These are phyloP conservation scores for Drosophila setifemur DNA, from an alignment of 1,140 invertebrate species.

Conservation along the genomic window DNA sequence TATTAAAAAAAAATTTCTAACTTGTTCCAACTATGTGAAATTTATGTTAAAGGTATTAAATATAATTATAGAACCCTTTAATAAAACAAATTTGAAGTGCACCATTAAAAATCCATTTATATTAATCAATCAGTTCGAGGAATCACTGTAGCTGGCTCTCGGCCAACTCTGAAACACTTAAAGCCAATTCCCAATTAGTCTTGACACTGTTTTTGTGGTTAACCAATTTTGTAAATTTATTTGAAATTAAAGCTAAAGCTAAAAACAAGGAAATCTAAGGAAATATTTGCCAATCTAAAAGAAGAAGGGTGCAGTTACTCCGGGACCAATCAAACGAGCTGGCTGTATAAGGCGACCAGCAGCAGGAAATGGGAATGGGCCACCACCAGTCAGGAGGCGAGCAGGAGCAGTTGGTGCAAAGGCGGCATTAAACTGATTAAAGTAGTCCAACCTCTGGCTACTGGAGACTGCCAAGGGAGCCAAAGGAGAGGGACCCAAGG, in stretches of 20 bases:
- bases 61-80: too few relatives aligned
- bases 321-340: constrained; percentile 28
- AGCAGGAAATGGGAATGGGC: constrained; percentile 4
- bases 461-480: constrained; percentile 50
- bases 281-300: constrained; percentile 2
- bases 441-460: constrained; percentile 64
- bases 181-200: neutral
- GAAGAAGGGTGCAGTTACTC: constrained; percentile 23
- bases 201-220: constrained; percentile 26
- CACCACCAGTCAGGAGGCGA: constrained; percentile 30
- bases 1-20: neutral
- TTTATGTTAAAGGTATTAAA: too few relatives aligned
- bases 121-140: neutral
- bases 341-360: constrained; percentile 32
- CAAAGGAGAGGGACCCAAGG: constrained; percentile 10
- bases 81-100: too few relatives aligned
- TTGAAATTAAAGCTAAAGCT: neutral
- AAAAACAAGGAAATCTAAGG: neutral
- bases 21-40: too few relatives aligned
- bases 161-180: neutral
- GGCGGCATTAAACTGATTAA: constrained; percentile 64
- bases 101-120: too few relatives aligned
- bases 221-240: constrained; percentile 52
- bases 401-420: constrained; percentile 36
- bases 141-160: neutral